These are phyloP conservation scores for Ganaspis sp. DNA, from an alignment of 1,140 invertebrate genomes.

Conservation along the genomic window DNA sequence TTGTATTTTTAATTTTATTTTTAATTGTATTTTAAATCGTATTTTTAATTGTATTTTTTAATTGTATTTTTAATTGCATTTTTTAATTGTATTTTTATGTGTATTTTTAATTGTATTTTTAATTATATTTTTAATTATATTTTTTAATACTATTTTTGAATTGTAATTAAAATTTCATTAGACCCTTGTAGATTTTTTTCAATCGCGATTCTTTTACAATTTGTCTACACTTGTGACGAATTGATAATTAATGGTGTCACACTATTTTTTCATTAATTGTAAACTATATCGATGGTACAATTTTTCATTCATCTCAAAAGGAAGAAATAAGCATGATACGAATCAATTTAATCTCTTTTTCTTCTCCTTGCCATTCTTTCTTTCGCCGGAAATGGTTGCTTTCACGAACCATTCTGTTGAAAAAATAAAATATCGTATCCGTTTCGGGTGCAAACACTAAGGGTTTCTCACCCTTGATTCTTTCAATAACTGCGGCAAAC, in stretches of 20 bases:
- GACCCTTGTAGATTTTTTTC: too few species aligned
- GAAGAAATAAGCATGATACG: neutral
- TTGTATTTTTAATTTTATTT: too few species aligned
- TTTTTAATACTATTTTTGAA: too few species aligned
- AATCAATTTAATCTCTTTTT: neutral
- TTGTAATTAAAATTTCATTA: too few species aligned
- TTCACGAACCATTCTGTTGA: neutral
- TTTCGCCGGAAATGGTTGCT: neutral
- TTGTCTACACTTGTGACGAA: too few species aligned
- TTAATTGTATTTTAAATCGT: too few species aligned
- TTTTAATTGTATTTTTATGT: too few species aligned
- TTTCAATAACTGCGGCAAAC: neutral
- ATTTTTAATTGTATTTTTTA: too few species aligned
- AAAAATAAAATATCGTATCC: conserved; percentile 3
- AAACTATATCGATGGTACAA: neutral
- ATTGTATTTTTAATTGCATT: too few species aligned
- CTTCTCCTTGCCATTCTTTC: neutral
- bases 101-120: too few species aligned
- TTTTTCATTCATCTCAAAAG: neutral
- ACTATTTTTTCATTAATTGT: neutral
- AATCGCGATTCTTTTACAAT: too few species aligned
- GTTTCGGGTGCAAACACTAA: neutral
- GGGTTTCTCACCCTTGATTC: neutral
- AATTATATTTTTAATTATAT: too few species aligned
- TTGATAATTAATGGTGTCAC: neutral